phyloP scores from a whole-genome alignment of 2,113 vertebrate genomes.

The Corythaeola cristata region DNA sequence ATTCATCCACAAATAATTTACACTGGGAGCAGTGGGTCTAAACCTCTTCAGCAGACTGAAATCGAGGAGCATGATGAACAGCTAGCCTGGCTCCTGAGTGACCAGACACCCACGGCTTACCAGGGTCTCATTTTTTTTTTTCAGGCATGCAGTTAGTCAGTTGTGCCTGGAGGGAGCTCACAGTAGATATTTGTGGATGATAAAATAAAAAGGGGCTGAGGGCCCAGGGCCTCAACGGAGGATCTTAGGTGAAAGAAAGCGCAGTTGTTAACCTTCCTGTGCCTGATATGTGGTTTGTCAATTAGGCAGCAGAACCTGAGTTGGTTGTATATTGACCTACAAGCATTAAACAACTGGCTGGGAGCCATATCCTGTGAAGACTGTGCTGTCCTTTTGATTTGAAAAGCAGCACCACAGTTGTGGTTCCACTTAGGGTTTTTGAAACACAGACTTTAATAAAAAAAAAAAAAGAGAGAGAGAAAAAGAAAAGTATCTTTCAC shows the following conservation, averaged over 20 bases:
- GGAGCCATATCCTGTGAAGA: slow-evolving; percentile 71
- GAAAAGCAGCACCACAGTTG: slow-evolving; percentile 75
- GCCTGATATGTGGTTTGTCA: slow-evolving; percentile 74
- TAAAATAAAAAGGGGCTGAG: slow-evolving; percentile 46
- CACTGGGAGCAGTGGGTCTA: slow-evolving; percentile 19
- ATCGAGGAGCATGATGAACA: slow-evolving; percentile 61
- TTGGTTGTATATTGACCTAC: slow-evolving; percentile 62
- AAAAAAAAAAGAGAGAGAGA: not conserved
- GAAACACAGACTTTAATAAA: slow-evolving; percentile 40
- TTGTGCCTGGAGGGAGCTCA: slow-evolving; percentile 43
- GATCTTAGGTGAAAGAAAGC: slow-evolving; percentile 65
- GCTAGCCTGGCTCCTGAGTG: slow-evolving; percentile 50
- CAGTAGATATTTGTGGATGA: slow-evolving; percentile 63
- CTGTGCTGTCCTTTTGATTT: slow-evolving; percentile 72
- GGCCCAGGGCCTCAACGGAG: slow-evolving; percentile 45
- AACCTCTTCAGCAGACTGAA: slow-evolving; percentile 63
- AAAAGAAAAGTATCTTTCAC: slow-evolving; percentile 61
- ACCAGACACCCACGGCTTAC: slow-evolving; percentile 41
- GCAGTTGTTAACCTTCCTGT: slow-evolving; percentile 61
- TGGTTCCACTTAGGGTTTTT: slow-evolving; percentile 66
- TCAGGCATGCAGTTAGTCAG: slow-evolving; percentile 15
- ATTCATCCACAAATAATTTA: slow-evolving; percentile 50
- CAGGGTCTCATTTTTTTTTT: slow-evolving; percentile 33
- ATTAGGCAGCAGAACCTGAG: slow-evolving; percentile 68
- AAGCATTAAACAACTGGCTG: slow-evolving; percentile 73